Conservation (phyloP, 2,888 invertebrate genomes). For the Pseudococcus longispinus region DNA sequence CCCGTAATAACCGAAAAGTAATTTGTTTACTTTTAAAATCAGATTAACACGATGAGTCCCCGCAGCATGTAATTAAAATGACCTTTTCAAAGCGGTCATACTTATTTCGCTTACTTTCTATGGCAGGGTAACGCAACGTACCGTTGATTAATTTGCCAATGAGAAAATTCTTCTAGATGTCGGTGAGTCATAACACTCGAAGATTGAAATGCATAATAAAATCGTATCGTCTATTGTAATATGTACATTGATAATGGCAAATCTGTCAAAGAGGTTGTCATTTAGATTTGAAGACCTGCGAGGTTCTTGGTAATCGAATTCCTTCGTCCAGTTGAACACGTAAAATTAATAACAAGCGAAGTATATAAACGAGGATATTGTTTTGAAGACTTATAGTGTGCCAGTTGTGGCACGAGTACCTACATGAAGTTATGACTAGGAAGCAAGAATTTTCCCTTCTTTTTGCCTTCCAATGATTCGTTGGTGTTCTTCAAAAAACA, state of each 20-base stretch:
- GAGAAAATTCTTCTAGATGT: background rate
- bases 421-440: no score
- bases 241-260: background rate
- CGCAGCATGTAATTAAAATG: constrained; percentile 34
- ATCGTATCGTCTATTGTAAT: background rate
- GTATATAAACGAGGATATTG: no score
- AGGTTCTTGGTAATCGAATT: background rate
- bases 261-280: background rate
- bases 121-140: background rate
- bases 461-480: no score
- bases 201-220: background rate
- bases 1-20: constrained; percentile 19
- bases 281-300: background rate
- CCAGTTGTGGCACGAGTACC: no score
- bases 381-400: no score
- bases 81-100: constrained; percentile 6
- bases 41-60: background rate
- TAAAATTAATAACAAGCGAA: no score
- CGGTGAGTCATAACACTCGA: background rate
- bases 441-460: no score
- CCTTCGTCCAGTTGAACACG: no score
- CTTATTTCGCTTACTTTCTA: background rate
- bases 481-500: no score
- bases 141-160: constrained; percentile 12
- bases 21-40: constrained; percentile 34